A percentile compares a stretch with the other conserved stretches of the same genome.
These are phyloP conservation scores for Fulmarus glacialis DNA, from an alignment of 2,113 vertebrate genomes.

Conservation along the genomic window DNA sequence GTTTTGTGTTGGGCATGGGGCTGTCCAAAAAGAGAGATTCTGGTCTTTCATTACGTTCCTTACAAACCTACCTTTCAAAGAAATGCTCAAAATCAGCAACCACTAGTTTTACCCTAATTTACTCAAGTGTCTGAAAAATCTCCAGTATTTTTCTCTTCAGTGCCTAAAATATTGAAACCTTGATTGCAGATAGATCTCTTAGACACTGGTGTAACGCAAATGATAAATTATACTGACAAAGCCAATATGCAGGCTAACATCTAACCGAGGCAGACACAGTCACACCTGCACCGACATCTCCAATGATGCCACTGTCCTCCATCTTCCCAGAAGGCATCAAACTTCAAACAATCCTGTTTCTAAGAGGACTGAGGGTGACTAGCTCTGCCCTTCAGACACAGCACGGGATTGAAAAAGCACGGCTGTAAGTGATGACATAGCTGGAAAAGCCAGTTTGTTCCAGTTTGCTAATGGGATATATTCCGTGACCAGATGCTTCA, in stretches of 20 bases:
- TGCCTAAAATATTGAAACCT: background rate
- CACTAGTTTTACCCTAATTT: background rate
- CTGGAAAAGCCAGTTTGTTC: background rate
- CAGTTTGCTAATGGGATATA: background rate
- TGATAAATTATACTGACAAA: background rate
- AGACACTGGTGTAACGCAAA: background rate
- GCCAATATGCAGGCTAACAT: background rate
- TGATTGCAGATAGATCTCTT: background rate
- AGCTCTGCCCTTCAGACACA: background rate
- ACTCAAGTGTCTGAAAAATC: background rate
- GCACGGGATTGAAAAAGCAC: rapidly evolving
- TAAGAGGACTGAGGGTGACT: no score
- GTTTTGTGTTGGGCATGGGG: background rate
- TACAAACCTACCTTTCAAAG: background rate
- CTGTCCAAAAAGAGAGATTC: background rate
- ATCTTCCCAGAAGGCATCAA: background rate
- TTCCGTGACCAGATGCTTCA: background rate
- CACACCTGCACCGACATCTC: background rate
- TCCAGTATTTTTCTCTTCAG: background rate
- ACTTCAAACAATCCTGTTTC: background rate
- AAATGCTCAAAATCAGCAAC: background rate
- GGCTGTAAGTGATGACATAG: background rate
- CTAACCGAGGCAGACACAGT: background rate
- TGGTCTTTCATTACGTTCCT: rapidly evolving
- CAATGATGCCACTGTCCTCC: background rate